Base-by-base conservation (phyloP, 1,140 invertebrate species). In the Drosophila mauritiana region DNA sequence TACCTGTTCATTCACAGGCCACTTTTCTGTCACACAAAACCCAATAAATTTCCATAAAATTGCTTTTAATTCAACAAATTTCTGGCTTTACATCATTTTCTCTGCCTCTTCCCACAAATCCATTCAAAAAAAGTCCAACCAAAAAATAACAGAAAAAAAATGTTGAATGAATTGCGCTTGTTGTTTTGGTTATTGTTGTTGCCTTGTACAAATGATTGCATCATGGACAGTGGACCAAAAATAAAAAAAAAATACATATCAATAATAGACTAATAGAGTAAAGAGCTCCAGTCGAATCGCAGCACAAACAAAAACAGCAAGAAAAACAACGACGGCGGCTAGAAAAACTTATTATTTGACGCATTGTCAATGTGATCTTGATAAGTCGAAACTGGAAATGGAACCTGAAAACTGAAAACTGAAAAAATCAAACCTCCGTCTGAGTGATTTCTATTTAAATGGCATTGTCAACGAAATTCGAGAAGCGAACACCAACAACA, bases 321-420 rank as follows among this genome's bases (percentile, higher is more conserved):
- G 1, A 13, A 39, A 34, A 56, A 45, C 15, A 69, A 45, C 27
- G 17, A 48, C 43, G 20, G 67, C 11, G 42, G 58, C 43, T 40
- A 73, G 51, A 53, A 69, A 77, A 78, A 57, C 58, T 80, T 83
- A 89, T 86, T 86, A 88, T 89, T 84, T 89, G 84, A 89, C 85
- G 84, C 85, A 89, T 89, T 89, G 84, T 89, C 84, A 89, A 90
- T 78, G 77, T 85, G 84, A 89, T 89, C 84, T 88, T 90, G 85
- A 89, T 89, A 89, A 84, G 67, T 80, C 52, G 76, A 72, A 72
- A 72, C 68, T 72, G 68, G 68, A 72, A 72, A 72, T 70, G 68
- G 64, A 70, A 56, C 62, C 54, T 57, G 40, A 17, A 17, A 36
- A 22, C 7, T 31, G 31, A 31, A 31, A 8, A 31, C 31, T 31